Evolutionary conservation across 2,113 vertebrate species (phyloP).

Genomic region (Xiphophorus couchianus): DNA sequence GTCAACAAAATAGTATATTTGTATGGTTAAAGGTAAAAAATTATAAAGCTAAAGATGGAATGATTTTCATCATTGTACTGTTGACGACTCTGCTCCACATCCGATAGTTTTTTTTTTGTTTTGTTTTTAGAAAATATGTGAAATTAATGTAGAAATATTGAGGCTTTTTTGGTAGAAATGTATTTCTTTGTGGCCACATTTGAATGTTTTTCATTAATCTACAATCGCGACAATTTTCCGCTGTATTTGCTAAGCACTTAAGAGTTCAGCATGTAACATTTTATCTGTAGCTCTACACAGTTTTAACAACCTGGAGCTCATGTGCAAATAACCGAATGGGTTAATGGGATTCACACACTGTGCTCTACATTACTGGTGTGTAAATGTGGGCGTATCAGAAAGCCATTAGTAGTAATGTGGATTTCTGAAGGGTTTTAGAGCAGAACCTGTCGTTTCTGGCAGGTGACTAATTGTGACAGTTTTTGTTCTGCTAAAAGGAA

Average conservation of each 20-base stretch:
- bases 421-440: not conserved
- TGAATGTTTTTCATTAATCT: too few relatives aligned
- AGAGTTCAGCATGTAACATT: not conserved
- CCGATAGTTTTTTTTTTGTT: too few relatives aligned
- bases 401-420: not conserved
- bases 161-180: too few relatives aligned
- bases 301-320: not conserved
- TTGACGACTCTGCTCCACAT: not conserved
- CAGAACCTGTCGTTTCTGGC: not conserved
- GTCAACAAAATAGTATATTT: too few relatives aligned
- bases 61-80: not conserved
- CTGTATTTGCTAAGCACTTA: too few relatives aligned
- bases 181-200: too few relatives aligned
- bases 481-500: too few relatives aligned
- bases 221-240: too few relatives aligned
- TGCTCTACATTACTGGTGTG: not conserved
- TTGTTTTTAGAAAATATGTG: too few relatives aligned
- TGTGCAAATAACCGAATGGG: not conserved
- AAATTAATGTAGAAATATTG: too few relatives aligned
- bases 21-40: too few relatives aligned
- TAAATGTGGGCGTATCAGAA: not conserved
- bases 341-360: not conserved
- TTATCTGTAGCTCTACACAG: not conserved
- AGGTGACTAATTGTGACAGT: not conserved
- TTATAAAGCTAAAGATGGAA: too few relatives aligned